Conservation (phyloP, 1,140 invertebrate genomes). For the Drosophila triauraria region DNA sequence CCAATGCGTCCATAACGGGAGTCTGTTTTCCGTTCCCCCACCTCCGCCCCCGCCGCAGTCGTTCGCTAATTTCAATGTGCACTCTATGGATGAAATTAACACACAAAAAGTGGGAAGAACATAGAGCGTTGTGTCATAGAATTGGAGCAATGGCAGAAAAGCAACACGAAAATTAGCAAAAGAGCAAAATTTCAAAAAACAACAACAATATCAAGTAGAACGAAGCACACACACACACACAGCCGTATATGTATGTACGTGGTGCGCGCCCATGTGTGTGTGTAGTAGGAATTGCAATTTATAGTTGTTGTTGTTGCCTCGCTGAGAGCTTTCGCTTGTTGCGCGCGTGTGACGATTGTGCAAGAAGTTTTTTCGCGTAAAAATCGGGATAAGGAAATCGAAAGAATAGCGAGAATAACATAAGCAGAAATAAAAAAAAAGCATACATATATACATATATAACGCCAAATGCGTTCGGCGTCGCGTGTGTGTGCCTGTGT, state of each 20-base stretch:
- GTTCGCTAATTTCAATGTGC: slow-evolving; percentile 45
- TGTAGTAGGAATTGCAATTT: slow-evolving; percentile 79
- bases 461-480: slow-evolving; percentile 63
- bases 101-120: slow-evolving; percentile 26
- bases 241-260: slow-evolving; percentile 20
- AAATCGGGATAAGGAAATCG: slow-evolving; percentile 44
- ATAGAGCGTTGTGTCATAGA: slow-evolving; percentile 70
- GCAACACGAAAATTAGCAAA: slow-evolving; percentile 56
- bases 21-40: slow-evolving; percentile 25
- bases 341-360: slow-evolving; percentile 71
- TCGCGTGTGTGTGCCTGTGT: slow-evolving; percentile 46
- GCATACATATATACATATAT: slow-evolving; percentile 14
- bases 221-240: slow-evolving; percentile 15
- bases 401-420: slow-evolving; percentile 53
- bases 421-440: slow-evolving; percentile 37
- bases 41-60: not conserved
- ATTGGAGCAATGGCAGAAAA: slow-evolving; percentile 68
- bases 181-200: slow-evolving; percentile 29
- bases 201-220: slow-evolving; percentile 45
- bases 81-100: slow-evolving; percentile 63
- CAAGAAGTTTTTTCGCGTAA: slow-evolving; percentile 61
- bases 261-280: slow-evolving; percentile 41
- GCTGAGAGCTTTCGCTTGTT: slow-evolving; percentile 78
- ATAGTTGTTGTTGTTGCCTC: slow-evolving; percentile 66
- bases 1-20: slow-evolving; percentile 54